Conservation (phyloP, 2,888 invertebrate genomes). For the Drosophila diplacantha region DNA sequence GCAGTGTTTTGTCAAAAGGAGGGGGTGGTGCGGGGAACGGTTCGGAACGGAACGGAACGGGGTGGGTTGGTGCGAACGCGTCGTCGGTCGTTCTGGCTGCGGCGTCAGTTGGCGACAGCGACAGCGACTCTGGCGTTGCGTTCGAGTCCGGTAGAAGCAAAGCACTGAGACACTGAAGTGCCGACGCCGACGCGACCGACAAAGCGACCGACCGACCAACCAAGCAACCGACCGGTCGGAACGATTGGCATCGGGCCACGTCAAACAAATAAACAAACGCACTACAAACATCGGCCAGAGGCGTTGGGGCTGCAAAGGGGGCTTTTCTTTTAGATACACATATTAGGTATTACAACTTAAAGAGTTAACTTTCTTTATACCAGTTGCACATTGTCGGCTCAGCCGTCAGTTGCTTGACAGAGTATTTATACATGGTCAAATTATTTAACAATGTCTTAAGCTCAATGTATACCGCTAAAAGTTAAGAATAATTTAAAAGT, state of each 20-base stretch:
- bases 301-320: conserved; percentile 16
- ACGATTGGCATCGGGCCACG: conserved; percentile 46
- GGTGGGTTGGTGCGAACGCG: conserved; percentile 39
- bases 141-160: conserved; percentile 64
- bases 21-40: conserved; percentile 14
- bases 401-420: too few species aligned
- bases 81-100: conserved; percentile 10
- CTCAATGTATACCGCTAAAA: neutral
- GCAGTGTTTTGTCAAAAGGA: conserved; percentile 33
- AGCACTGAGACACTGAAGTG: conserved; percentile 57
- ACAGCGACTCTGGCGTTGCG: conserved; percentile 43
- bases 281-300: conserved; percentile 59
- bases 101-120: conserved; percentile 6
- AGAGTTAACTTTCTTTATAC: neutral
- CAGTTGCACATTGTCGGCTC: neutral
- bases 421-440: neutral
- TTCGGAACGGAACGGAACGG: conserved; percentile 26
- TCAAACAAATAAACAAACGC: conserved; percentile 60
- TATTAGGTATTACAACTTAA: neutral
- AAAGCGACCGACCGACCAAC: conserved; percentile 29
- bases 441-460: neutral
- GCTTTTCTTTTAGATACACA: neutral
- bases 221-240: conserved; percentile 50
- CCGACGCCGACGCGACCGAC: conserved; percentile 39
- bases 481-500: neutral